Evolutionary conservation across 2,113 vertebrate genomes (phyloP).

Genomic region (Taurulus bubalis): DNA sequence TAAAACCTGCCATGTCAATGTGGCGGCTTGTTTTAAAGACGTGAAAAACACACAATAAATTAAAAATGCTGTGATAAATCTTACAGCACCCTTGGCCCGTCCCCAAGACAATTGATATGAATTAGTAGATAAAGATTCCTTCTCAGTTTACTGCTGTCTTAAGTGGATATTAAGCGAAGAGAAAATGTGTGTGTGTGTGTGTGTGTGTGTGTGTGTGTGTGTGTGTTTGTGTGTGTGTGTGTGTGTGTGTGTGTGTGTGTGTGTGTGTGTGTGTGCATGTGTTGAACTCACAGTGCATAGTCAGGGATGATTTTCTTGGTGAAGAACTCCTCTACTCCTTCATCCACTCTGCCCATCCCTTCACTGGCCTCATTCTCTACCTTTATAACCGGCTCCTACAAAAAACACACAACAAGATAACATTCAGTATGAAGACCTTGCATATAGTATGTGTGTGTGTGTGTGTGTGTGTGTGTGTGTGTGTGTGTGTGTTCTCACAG

Average conservation of each 20-base stretch:
- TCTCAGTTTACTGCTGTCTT: neutral
- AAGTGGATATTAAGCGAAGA: neutral
- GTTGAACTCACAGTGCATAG: constrained; percentile 87
- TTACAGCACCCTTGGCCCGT: neutral
- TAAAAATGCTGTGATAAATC: neutral
- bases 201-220: constrained; percentile 9
- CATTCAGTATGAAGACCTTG: neutral
- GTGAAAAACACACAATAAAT: neutral
- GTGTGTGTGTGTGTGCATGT: constrained; percentile 16
- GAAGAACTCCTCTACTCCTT: constrained; percentile 97
- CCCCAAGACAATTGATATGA: neutral
- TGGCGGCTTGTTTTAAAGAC: neutral
- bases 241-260: constrained; percentile 13
- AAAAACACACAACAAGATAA: constrained; percentile 36
- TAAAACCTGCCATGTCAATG: neutral
- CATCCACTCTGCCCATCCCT: constrained; percentile 90
- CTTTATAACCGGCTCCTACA: constrained; percentile 86
- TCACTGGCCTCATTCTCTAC: constrained; percentile 88
- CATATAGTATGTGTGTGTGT: neutral
- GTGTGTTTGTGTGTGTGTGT: constrained; percentile 15
- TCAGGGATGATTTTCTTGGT: constrained; percentile 93
- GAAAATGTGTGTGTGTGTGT: constrained; percentile 10
- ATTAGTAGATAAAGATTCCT: neutral
- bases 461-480: neutral
- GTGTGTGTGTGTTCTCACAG: neutral